A percentile compares a stretch with the other conserved stretches of the same genome.
phyloP scores from a whole-genome alignment of 2,888 invertebrate genomes.

The Autographa gamma region DNA sequence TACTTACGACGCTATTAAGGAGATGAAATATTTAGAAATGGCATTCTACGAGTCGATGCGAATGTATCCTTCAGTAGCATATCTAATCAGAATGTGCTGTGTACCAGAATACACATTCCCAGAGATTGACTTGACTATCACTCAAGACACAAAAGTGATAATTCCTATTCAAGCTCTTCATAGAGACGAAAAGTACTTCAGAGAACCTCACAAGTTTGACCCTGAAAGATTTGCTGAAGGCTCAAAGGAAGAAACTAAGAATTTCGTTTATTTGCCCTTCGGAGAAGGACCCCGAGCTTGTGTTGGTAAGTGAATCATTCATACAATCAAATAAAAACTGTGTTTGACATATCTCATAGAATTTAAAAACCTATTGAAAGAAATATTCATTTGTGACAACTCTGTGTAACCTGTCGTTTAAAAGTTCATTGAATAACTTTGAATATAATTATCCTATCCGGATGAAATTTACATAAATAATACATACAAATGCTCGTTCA shows the following conservation, averaged over 20 bases:
- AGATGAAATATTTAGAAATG: conserved; percentile 81
- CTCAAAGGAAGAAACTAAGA: conserved; percentile 69
- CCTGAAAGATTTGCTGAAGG: conserved; percentile 78
- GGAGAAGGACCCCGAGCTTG: conserved; percentile 83
- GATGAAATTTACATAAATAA: not conserved
- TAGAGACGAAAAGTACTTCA: conserved; percentile 79
- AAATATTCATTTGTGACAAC: not conserved
- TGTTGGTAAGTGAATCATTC: conserved; percentile 72
- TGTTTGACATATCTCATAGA: not conserved
- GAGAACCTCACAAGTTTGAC: conserved; percentile 75
- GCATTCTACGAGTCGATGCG: conserved; percentile 82
- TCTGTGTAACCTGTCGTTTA: not conserved
- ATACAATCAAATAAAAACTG: not conserved
- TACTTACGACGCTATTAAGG: conserved; percentile 80
- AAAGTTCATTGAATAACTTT: not conserved
- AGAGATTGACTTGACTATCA: conserved; percentile 76
- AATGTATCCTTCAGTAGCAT: conserved; percentile 81
- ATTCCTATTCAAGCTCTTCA: conserved; percentile 82
- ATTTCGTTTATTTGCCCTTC: conserved; percentile 78
- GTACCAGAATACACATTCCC: conserved; percentile 79
- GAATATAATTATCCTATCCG: not conserved
- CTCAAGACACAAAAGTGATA: conserved; percentile 73
- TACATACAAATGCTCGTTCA: not conserved
- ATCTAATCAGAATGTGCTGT: conserved; percentile 76
- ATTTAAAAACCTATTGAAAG: not conserved